Conservation (phyloP, 2,113 vertebrate species). For the Sialia sialis region DNA sequence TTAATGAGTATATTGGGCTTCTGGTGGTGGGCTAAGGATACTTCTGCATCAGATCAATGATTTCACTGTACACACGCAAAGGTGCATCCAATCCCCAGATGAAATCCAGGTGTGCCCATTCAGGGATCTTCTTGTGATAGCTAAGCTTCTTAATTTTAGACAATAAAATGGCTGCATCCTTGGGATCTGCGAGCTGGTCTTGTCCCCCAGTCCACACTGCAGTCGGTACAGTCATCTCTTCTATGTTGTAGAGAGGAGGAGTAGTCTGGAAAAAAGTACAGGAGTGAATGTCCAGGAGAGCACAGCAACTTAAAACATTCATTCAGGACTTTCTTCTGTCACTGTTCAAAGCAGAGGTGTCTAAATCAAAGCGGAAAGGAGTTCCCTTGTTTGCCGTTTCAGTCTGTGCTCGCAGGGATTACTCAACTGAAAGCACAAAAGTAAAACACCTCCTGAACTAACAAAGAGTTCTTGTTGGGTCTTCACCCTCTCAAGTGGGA, state of each 20-base stretch:
- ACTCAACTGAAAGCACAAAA: background rate
- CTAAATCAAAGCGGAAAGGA: background rate
- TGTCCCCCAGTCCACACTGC: slow-evolving; percentile 65
- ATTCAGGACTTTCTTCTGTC: background rate
- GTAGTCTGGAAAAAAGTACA: slow-evolving; percentile 62
- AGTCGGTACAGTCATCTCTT: slow-evolving; percentile 64
- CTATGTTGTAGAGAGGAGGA: slow-evolving; percentile 77
- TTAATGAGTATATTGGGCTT: background rate
- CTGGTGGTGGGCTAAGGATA: background rate
- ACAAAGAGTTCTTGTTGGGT: background rate
- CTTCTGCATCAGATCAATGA: slow-evolving; percentile 38
- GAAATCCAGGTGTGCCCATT: slow-evolving; percentile 67
- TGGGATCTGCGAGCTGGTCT: slow-evolving; percentile 57
- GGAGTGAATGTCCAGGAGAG: background rate
- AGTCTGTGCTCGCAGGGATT: background rate
- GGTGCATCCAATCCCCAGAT: slow-evolving; percentile 66
- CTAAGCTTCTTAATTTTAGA: slow-evolving; percentile 34
- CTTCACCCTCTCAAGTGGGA: background rate
- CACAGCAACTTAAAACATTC: background rate
- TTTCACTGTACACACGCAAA: slow-evolving; percentile 6
- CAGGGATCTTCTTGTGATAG: slow-evolving; percentile 45
- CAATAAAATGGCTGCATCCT: slow-evolving; percentile 5
- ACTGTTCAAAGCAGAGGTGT: background rate
- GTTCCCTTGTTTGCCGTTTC: background rate
- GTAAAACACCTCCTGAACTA: background rate